Conservation (phyloP, 2,113 vertebrate genomes). For the Litocranius walleri region DNA sequence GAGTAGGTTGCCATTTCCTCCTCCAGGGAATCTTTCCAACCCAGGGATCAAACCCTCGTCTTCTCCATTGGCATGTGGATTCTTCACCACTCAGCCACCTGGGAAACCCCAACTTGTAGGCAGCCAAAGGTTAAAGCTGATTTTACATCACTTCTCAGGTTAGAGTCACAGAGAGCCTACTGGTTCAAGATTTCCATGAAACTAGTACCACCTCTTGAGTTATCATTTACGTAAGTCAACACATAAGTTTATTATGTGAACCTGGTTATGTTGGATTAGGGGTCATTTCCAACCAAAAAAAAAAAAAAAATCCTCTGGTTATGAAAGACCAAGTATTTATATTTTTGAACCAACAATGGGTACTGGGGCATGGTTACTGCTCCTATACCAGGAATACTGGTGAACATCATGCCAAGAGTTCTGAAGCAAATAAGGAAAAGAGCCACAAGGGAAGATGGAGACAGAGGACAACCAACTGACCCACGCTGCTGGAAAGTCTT, state of each 20-base stretch:
- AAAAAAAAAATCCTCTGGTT: background rate
- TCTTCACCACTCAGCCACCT: background rate
- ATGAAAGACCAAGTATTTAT: background rate
- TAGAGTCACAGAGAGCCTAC: background rate
- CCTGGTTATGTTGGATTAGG: background rate
- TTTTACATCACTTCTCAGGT: background rate
- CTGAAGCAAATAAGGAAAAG: background rate
- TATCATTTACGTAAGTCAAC: background rate
- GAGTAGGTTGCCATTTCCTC: background rate
- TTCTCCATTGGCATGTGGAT: background rate
- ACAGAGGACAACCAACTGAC: background rate
- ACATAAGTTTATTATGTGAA: background rate
- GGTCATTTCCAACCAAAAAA: background rate
- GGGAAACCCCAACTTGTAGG: background rate
- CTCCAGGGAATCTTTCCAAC: background rate
- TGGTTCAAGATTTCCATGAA: background rate
- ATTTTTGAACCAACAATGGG: background rate
- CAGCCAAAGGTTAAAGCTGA: background rate
- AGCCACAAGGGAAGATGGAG: background rate
- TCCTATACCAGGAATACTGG: background rate
- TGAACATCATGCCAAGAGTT: background rate
- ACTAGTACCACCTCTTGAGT: background rate
- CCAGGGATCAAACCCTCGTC: background rate
- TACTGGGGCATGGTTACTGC: background rate
- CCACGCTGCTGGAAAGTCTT: background rate